Conservation (phyloP, 2,888 invertebrate genomes). For the Volucella inflata region DNA sequence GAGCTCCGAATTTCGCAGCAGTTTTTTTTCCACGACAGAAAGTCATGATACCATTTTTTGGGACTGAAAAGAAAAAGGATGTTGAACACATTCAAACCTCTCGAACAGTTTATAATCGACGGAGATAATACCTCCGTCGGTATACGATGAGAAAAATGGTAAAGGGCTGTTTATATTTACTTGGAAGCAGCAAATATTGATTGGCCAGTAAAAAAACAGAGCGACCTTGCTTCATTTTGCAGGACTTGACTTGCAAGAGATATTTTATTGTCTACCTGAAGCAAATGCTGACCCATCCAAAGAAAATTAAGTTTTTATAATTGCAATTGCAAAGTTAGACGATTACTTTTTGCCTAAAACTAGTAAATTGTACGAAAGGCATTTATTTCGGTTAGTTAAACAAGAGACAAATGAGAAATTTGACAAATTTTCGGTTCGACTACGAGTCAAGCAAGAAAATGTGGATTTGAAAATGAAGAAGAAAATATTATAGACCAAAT, state of each 20-base stretch:
- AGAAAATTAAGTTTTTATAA: no score
- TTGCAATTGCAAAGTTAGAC: no score
- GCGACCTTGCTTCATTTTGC: conserved; percentile 31
- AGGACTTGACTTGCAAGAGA: conserved; percentile 15
- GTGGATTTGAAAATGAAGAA: conserved; percentile 25
- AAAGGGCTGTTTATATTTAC: conserved; percentile 27
- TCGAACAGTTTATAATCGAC: conserved; percentile 8
- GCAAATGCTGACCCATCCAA: no score
- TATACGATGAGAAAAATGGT: conserved; percentile 27
- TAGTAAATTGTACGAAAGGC: conserved; percentile 74
- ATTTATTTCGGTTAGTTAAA: conserved; percentile 76
- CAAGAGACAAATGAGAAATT: conserved; percentile 77
- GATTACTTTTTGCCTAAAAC: conserved; percentile 76
- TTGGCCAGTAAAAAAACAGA: conserved; percentile 2
- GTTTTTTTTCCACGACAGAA: no score
- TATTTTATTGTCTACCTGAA: conserved; percentile 29
- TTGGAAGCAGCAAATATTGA: conserved; percentile 20
- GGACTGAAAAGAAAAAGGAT: neutral
- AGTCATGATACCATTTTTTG: no score
- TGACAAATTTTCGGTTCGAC: conserved; percentile 77
- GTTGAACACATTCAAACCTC: conserved; percentile 1
- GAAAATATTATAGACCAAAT: conserved; percentile 68
- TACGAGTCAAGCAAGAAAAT: conserved; percentile 64
- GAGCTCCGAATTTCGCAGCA: no score
- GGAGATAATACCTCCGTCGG: conserved; percentile 19